Base-by-base conservation (phyloP, 2,888 invertebrate genomes). In the Eubasilissa splendida region DNA sequence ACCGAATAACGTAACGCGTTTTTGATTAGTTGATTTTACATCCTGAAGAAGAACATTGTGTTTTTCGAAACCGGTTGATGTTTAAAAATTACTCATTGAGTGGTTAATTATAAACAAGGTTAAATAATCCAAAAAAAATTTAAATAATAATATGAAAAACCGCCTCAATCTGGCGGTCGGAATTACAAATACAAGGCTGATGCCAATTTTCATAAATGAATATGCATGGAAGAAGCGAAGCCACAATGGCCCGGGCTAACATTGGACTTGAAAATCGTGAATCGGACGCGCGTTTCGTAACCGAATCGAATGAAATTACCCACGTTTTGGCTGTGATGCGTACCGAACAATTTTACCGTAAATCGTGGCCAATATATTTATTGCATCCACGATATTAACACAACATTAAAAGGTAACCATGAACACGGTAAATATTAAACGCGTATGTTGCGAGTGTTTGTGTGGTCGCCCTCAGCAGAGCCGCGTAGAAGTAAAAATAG, bases 261-360 rank as follows among this genome's bases (percentile, higher is more conserved):
- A 66, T 66, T 63, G 31, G 63, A 33, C 58, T 58, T n/a, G 58
- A 58, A n/a, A 58, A n/a, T 7, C 14, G 68, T 52, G 68, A 68
- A n/a, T 52, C 68, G 68, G n/a, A 11, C n/a, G 68, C 9, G 42
- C 42, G 42, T 4, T 33, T n/a, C 50, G 66, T 42, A 42, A 33
- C 63, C 63, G 14, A 63, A 12, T 22, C 63, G 11, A 63, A 63
- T 63, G 63, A 10, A 42, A 63, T 63, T 63, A 63, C 33, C 63
- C 11, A 63, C 63, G 12, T 33, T 11, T 63, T 11, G 33, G 33
- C 31, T 63, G 63, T 63, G 22, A 63, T 42, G 66, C n/a, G 66
- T 42, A 66, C 11, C n/a, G 33, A 3, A 42, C 66, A 2, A 50
- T 66, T 66, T 33, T n/a, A 50, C 42, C 50, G 50, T 66, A 66